Evolutionary conservation across 2,797 vertebrate species (phyloP), one percentile per base, ranked within the genome.

Genomic region (Urosaurus nigricauda): DNA sequence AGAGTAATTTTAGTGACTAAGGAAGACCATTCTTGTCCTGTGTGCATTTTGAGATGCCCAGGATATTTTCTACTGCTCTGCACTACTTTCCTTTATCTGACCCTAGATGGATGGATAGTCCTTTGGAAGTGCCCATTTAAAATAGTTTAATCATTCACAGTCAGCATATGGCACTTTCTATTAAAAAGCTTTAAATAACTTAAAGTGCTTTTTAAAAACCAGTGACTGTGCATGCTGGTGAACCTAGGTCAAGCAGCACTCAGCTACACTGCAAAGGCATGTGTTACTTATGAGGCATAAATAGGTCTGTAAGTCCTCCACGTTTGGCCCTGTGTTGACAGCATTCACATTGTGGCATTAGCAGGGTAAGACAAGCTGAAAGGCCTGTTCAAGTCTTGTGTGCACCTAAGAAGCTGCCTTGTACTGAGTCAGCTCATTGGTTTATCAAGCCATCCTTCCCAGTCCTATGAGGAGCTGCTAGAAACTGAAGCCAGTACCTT

Each of bases 131-230:
- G 47, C 84, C 73, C 71, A 47, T 89, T 86, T 86, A 82, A 86
- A 83, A 71, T 35, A 47, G 43, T 24, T 83, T 68, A 89, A 86
- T 89, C 71, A 86, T 83, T 83, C 47, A 32, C 60, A 70, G 29
- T 77, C 43, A 37, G 71, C n/a, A 4, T 58, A 68, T 58, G 17
- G 60, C 73, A 70, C 47, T 88, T 88, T 78, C 51, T 78, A 56
- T 84, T 86, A 26, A 86, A 77, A 89, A 77, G 79, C 88, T 68
- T 82, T 86, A 86, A 86, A 86, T 86, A 60, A 71, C 84, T 82
- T 74, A 35, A 70, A 86, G 71, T 86, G 84, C 73, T 83, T 86
- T 89, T 89, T 83, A 86, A 89, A 86, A 86, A 89, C 79, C 84
- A 29, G 35, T 4, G 79, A 21, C 79, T 77, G 60, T 56, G 35